These are phyloP conservation scores for Limenitis camilla DNA, from an alignment of 2,888 invertebrate genomes.

Conservation along the genomic window DNA sequence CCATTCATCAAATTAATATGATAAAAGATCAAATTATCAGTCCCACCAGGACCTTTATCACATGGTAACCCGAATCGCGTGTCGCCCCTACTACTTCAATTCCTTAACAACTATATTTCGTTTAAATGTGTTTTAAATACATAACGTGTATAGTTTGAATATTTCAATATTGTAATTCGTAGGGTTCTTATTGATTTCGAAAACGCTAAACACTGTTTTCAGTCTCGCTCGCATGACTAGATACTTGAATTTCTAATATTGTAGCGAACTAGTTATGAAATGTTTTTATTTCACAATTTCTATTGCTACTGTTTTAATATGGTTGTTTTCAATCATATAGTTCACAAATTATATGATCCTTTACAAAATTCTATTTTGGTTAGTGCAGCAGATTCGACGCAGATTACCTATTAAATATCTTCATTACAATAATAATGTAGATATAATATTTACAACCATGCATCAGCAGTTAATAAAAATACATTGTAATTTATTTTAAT, in stretches of 20 bases:
- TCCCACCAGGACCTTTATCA: background rate
- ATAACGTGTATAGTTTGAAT: constrained; percentile 5
- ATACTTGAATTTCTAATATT: background rate
- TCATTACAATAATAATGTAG: no score
- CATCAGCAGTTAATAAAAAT: no score
- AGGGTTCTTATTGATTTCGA: constrained; percentile 4
- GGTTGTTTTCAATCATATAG: no score
- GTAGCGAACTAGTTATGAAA: background rate
- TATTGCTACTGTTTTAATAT: background rate
- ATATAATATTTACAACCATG: no score
- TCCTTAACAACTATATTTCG: constrained; percentile 19
- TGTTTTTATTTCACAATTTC: background rate
- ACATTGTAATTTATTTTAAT: no score
- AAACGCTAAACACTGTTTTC: background rate
- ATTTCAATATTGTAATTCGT: constrained; percentile 27
- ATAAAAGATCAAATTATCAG: background rate
- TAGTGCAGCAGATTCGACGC: no score
- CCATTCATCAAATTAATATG: no score
- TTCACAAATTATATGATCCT: no score
- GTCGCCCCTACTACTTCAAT: constrained; percentile 9
- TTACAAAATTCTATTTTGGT: no score
- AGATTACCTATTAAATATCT: no score
- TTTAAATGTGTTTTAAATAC: constrained; percentile 5
- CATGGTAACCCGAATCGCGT: constrained; percentile 7
- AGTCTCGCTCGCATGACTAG: constrained; percentile 1